Percentiles rank a stretch among this genome's conserved stretches.
phyloP scores from a whole-genome alignment of 2,797 vertebrate genomes.

The Sebastes taczanowskii region DNA sequence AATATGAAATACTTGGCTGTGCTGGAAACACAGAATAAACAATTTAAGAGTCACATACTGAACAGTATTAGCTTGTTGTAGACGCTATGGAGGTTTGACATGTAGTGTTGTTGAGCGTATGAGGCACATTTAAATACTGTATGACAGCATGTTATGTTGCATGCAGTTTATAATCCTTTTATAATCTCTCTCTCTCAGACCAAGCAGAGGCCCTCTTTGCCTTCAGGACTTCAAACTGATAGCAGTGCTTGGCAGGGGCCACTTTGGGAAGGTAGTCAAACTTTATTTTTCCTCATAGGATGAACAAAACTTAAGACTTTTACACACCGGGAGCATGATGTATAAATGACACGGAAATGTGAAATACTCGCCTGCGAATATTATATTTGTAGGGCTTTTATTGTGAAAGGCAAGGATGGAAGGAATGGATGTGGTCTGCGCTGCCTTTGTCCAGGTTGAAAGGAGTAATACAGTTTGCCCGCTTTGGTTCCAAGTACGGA shows the following conservation, averaged over 20 bases:
- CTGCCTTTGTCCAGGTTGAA: neutral
- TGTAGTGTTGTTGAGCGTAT: neutral
- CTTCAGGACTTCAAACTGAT: slow-evolving; percentile 89
- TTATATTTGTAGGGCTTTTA: neutral
- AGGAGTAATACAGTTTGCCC: neutral
- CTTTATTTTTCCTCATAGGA: neutral
- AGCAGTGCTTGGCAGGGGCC: slow-evolving; percentile 90
- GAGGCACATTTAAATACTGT: neutral
- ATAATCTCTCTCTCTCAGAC: slow-evolving; percentile 39
- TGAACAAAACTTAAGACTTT: neutral
- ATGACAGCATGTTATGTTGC: neutral
- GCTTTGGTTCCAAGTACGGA: neutral
- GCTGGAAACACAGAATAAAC: too few relatives aligned
- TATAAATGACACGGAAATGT: neutral
- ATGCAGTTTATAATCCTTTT: neutral
- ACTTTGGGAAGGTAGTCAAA: slow-evolving; percentile 89
- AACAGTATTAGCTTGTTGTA: neutral
- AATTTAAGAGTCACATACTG: neutral
- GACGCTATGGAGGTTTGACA: neutral
- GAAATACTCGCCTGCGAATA: neutral
- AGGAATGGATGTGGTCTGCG: neutral
- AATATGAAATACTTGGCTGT: slow-evolving; percentile 8
- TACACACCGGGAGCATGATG: neutral
- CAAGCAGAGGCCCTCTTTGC: slow-evolving; percentile 73
- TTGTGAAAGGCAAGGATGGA: accelerated